A percentile compares a stretch with the other conserved stretches of the same genome.
phyloP scores from a whole-genome alignment of 2,888 invertebrate species.

The Orthosia gracilis region DNA sequence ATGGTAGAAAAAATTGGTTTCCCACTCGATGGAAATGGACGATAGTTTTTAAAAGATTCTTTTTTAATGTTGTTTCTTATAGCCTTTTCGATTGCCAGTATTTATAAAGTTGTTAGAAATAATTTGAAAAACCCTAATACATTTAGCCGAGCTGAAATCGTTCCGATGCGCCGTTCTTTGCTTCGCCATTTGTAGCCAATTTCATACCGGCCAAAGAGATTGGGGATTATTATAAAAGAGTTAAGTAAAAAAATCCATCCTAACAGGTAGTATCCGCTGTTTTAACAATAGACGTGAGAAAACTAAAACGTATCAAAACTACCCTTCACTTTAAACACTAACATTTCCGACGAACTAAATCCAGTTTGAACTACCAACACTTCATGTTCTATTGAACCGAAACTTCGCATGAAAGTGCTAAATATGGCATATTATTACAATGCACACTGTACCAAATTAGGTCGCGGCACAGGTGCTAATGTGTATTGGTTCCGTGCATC shows the following conservation, averaged over 20 bases:
- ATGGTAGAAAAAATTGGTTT: slow-evolving; percentile 30
- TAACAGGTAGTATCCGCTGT: background rate
- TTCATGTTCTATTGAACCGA: slow-evolving; percentile 23
- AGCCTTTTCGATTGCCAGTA: background rate
- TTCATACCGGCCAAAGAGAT: no score
- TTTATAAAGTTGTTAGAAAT: background rate
- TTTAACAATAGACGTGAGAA: background rate
- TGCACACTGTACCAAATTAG: slow-evolving; percentile 45
- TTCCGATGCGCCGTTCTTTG: no score
- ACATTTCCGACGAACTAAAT: background rate
- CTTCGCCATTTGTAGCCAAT: no score
- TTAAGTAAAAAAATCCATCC: background rate
- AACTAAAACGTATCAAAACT: background rate
- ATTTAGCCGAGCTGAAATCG: no score
- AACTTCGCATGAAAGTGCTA: slow-evolving; percentile 43
- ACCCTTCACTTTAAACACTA: background rate
- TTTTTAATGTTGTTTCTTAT: background rate
- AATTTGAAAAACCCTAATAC: no score
- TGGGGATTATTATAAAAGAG: background rate
- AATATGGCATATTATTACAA: slow-evolving; percentile 51
- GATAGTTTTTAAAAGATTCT: background rate
- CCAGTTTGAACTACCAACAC: slow-evolving; percentile 18
- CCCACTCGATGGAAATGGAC: slow-evolving; percentile 26
- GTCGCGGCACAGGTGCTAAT: slow-evolving; percentile 63
- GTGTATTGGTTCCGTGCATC: slow-evolving; percentile 43